Percentiles rank a stretch among this genome's conserved stretches.
Evolutionary conservation across 2,888 invertebrate species (phyloP).

Genomic region (Zhuqinia jingwanae): DNA sequence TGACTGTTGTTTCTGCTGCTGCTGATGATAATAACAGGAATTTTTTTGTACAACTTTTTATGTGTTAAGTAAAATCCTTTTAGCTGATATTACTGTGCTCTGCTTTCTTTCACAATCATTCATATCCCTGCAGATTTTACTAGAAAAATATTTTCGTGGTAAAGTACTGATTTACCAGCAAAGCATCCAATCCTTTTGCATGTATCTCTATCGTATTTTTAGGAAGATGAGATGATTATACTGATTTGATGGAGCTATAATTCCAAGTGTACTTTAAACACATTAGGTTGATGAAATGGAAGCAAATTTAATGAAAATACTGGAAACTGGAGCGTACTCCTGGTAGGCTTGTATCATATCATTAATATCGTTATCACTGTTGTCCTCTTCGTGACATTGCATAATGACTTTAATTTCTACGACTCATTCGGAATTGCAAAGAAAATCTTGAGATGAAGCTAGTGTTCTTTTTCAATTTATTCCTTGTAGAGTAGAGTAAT

Average conservation of each 20-base stretch:
- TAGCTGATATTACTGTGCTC: neutral
- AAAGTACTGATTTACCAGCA: neutral
- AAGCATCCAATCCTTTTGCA: neutral
- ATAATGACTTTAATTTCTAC: neutral
- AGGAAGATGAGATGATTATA: neutral
- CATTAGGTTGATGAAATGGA: slow-evolving; percentile 31
- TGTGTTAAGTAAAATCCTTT: slow-evolving; percentile 2
- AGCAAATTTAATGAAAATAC: slow-evolving; percentile 37
- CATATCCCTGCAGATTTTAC: neutral
- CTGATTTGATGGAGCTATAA: neutral
- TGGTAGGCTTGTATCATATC: too few species aligned
- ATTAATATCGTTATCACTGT: neutral
- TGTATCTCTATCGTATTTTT: neutral
- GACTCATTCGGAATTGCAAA: too few species aligned
- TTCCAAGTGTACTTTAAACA: neutral
- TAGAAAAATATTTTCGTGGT: neutral
- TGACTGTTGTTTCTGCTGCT: too few species aligned
- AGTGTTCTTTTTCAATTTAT: too few species aligned
- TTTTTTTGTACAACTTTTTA: neutral
- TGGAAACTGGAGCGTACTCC: neutral
- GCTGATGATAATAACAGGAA: neutral
- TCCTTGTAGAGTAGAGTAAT: too few species aligned
- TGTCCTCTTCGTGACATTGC: neutral
- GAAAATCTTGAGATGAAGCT: too few species aligned
- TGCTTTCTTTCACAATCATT: neutral